Evolutionary conservation across 2,797 vertebrate species (phyloP).

Genomic region (Telmatherina bonti): DNA sequence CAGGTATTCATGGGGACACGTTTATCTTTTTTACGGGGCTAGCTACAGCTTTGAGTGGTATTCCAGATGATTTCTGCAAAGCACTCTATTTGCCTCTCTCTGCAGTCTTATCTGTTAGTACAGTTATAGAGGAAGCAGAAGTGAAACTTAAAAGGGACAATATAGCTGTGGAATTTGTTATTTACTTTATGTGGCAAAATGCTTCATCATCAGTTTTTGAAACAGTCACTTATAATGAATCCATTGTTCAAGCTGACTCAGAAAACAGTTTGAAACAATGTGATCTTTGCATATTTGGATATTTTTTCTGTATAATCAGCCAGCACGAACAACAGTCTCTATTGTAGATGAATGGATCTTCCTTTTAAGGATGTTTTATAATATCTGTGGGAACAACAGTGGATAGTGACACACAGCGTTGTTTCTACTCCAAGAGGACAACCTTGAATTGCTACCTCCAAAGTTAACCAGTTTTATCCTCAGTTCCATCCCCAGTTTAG

Average conservation of each 20-base stretch:
- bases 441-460: too few relatives aligned
- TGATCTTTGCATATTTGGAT: neutral
- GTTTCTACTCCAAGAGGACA: too few relatives aligned
- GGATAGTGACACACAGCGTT: too few relatives aligned
- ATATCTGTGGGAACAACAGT: too few relatives aligned
- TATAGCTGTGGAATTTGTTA: neutral
- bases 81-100: slow-evolving; percentile 37
- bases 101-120: slow-evolving; percentile 4
- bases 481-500: too few relatives aligned
- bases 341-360: neutral
- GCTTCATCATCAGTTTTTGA: neutral
- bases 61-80: slow-evolving; percentile 74
- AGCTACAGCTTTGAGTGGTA: slow-evolving; percentile 61
- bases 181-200: neutral
- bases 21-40: slow-evolving; percentile 77
- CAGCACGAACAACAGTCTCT: neutral
- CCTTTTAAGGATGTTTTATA: neutral
- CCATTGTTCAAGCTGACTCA: neutral
- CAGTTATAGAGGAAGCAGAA: neutral
- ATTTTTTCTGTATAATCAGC: neutral
- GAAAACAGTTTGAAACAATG: neutral
- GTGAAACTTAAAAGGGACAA: slow-evolving; percentile 1
- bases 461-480: too few relatives aligned
- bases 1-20: slow-evolving; percentile 68
- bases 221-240: neutral